Conservation (phyloP, 2,888 invertebrate genomes). For the Endomychus coccineus region DNA sequence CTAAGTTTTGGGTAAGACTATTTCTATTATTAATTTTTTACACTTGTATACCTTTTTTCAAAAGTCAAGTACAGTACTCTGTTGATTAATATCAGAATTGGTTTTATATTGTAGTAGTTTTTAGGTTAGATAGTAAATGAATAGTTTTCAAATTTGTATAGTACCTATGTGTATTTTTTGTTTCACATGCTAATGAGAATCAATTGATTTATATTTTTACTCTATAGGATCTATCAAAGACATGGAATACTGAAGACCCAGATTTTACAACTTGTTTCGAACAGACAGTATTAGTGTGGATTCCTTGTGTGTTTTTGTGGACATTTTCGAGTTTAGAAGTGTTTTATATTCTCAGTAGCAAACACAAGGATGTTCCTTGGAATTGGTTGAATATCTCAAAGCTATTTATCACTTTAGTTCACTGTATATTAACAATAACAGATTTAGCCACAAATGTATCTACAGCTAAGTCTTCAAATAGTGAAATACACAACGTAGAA, state of each 20-base stretch:
- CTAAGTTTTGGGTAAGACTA: slow-evolving; percentile 70
- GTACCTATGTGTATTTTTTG: too few species aligned
- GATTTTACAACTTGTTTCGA: slow-evolving; percentile 88
- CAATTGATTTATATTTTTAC: not conserved
- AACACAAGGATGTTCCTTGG: slow-evolving; percentile 73
- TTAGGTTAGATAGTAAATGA: too few species aligned
- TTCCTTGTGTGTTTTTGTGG: slow-evolving; percentile 82
- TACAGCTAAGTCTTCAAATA: slow-evolving; percentile 43
- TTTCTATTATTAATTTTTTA: too few species aligned
- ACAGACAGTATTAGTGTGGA: slow-evolving; percentile 83
- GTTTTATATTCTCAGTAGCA: slow-evolving; percentile 68
- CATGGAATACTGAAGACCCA: slow-evolving; percentile 74
- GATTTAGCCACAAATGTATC: slow-evolving; percentile 61
- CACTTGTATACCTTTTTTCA: too few species aligned
- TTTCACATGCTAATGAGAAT: too few species aligned
- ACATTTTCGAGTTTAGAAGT: slow-evolving; percentile 64
- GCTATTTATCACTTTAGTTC: slow-evolving; percentile 54
- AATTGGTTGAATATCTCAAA: slow-evolving; percentile 64
- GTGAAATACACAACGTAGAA: slow-evolving; percentile 58
- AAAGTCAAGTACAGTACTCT: too few species aligned
- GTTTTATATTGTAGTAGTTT: too few species aligned
- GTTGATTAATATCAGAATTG: too few species aligned
- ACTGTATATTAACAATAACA: slow-evolving; percentile 59
- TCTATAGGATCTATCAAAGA: slow-evolving; percentile 64
- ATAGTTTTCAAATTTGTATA: too few species aligned